A percentile compares a stretch with the other conserved stretches of the same genome.
Evolutionary conservation across 2,888 invertebrate species (phyloP).

Genomic region (Philaethria dido): DNA sequence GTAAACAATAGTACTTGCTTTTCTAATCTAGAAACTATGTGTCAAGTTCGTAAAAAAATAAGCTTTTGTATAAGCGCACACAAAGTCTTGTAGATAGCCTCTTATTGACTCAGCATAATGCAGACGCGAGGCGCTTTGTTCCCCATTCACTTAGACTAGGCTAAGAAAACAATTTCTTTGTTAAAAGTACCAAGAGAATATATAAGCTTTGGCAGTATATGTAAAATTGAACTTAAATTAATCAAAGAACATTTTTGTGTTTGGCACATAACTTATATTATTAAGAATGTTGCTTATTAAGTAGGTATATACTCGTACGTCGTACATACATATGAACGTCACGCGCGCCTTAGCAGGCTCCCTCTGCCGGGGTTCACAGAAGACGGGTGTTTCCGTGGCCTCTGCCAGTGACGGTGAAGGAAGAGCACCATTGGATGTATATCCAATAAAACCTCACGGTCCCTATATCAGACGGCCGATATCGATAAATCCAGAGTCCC

Average conservation of each 20-base stretch:
- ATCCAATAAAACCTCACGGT: no score
- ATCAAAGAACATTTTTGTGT: background rate
- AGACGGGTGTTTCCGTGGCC: no score
- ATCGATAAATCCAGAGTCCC: no score
- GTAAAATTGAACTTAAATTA: conserved; percentile 17
- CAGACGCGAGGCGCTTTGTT: conserved; percentile 36
- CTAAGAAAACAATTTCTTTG: conserved; percentile 40
- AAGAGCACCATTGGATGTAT: no score
- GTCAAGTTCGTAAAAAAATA: conserved; percentile 28
- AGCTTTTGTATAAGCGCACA: conserved; percentile 36
- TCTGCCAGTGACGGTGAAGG: no score
- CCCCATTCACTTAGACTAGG: conserved; percentile 37
- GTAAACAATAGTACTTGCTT: background rate
- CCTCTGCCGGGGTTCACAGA: no score
- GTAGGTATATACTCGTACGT: no score
- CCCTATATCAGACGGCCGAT: no score
- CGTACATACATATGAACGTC: no score
- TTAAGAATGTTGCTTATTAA: no score
- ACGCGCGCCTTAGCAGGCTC: no score
- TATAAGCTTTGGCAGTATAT: conserved; percentile 3
- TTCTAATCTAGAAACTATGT: conserved; percentile 18
- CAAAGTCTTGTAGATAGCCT: conserved; percentile 40
- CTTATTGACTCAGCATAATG: conserved; percentile 43
- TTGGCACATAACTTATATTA: background rate
- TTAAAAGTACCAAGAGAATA: conserved; percentile 24